Base-by-base conservation (phyloP, 1,140 invertebrate genomes). In the Drosophila pruinosa region DNA sequence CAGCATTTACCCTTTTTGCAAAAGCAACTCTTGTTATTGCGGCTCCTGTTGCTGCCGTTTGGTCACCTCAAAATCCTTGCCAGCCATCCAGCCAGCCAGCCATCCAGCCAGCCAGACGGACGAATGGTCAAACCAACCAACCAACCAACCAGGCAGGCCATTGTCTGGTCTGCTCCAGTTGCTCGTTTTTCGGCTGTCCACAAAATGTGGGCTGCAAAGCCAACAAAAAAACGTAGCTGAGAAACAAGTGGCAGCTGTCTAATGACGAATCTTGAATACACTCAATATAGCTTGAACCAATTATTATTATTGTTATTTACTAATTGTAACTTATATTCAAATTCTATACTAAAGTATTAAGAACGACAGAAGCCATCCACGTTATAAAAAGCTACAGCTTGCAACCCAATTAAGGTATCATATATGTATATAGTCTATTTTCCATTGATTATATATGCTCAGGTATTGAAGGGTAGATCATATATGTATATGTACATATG, bases 1-100 rank as follows among this genome's bases (percentile, higher is more conserved):
- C 36, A 31, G 22, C 24, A 19, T 21, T 45, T 19, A 4, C 19
- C 24, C 15, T 17, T 52, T 54, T 54, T 57, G 34, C 47, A 17
- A 50, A 26, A 41, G 39, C 31, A 43, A 43, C 62, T 50, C 52
- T 54, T 75, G 78, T 50, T 76, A 68, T 59, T 73, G 77, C 61
- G 64, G 56, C 76, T 86, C 80, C 80, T 85, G 81, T 86, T 86
- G 77, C 81, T 64, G 68, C 56, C 59, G 41, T 43, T 64, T 56
- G 68, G 68, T 65, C 68, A 65, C 61, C 61, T 85, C 72, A 56
- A 65, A 85, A 83, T 83, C 76, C 80, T 76, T 76, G 67, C 75
- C 72, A 65, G 72, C 36, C 47, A 64, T 22, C 50, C 61, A 21
- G 12, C 15, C 34, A 8, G 1, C 17, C 48, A 21, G 15, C 12